phyloP scores from a whole-genome alignment of 2,113 vertebrate species.

The Aldabrachelys gigantea region DNA sequence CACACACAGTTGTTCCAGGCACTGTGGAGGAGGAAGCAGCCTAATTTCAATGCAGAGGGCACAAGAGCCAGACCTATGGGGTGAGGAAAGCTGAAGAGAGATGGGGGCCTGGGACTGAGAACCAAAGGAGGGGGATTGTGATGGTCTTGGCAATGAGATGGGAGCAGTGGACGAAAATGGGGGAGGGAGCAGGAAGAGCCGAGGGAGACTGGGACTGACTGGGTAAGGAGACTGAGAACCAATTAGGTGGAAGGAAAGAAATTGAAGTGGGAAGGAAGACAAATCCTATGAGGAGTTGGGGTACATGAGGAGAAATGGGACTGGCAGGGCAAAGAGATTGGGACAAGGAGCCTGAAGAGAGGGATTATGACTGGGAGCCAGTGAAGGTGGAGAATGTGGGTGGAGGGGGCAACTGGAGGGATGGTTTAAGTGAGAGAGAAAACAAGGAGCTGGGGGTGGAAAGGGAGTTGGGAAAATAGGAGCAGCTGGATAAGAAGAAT shows the following conservation, averaged over 20 bases:
- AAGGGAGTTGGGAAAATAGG: background rate
- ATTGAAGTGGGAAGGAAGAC: background rate
- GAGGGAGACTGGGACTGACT: too few species aligned
- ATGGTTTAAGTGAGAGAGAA: background rate
- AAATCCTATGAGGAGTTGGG: background rate
- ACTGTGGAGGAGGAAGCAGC: background rate
- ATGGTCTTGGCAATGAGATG: too few species aligned
- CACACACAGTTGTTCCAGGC: background rate
- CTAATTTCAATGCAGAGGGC: fast-evolving
- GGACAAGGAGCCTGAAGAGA: background rate
- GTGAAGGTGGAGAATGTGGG: background rate
- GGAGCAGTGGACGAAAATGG: background rate
- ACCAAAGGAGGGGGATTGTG: background rate
- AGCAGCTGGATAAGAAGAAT: background rate
- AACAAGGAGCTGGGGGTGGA: too few species aligned
- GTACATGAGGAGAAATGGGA: background rate
- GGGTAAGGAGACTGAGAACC: background rate
- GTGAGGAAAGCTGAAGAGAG: background rate
- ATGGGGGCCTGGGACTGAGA: background rate
- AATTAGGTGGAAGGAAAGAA: background rate
- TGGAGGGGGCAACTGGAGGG: background rate
- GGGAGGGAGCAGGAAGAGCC: fast-evolving
- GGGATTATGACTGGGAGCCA: too few species aligned
- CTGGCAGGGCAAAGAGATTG: background rate
- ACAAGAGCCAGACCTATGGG: background rate